Evolutionary conservation across 2,113 vertebrate species (phyloP).

Genomic region (Microtus montanus): DNA sequence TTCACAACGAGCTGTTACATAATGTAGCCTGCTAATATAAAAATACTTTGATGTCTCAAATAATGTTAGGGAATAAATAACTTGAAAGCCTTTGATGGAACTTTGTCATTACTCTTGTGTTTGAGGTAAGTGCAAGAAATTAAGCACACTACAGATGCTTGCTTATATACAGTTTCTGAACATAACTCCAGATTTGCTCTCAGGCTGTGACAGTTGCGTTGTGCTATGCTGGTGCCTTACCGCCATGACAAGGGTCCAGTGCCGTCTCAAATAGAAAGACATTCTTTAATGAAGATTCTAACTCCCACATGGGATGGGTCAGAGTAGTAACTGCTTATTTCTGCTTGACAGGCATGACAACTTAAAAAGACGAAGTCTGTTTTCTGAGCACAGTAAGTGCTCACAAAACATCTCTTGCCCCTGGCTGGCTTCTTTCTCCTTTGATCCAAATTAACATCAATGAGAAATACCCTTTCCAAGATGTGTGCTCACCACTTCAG

Average conservation of each 20-base stretch:
- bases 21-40: conserved; percentile 42
- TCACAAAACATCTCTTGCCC: background rate
- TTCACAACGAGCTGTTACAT: conserved; percentile 31
- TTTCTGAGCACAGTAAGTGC: background rate
- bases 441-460: background rate
- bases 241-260: background rate
- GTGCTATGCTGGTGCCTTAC: background rate
- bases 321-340: background rate
- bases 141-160: background rate
- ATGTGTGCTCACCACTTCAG: background rate
- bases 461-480: background rate
- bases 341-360: background rate
- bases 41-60: conserved; percentile 56
- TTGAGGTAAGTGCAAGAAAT: conserved; percentile 6
- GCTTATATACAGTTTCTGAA: background rate
- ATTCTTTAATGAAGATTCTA: background rate
- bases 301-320: background rate
- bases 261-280: background rate
- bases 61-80: conserved; percentile 39
- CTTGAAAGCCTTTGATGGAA: conserved; percentile 62
- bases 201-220: accelerated
- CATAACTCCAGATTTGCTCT: background rate
- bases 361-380: background rate
- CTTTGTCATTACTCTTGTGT: conserved; percentile 45
- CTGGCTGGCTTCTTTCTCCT: background rate